A percentile compares a stretch with the other conserved stretches of the same genome.
phyloP scores from a whole-genome alignment of 2,113 vertebrate species.

The Mus pahari region DNA sequence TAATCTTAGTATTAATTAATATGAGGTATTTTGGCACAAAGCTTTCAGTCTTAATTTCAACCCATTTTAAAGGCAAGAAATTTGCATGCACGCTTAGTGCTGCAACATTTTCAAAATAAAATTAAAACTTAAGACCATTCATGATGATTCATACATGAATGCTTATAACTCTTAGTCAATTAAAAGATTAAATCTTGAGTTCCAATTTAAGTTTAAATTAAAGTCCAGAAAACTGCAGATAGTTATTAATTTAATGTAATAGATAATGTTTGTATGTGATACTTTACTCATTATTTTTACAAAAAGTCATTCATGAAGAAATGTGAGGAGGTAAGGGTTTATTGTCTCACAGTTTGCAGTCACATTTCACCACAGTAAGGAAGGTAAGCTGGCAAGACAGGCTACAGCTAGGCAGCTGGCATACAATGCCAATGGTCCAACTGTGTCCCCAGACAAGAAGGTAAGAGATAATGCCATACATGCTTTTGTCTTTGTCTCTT shows the following conservation, averaged over 20 bases:
- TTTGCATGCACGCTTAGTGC: not conserved
- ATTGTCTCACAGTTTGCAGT: not conserved
- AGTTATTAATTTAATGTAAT: not conserved
- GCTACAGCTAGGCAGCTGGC: no score
- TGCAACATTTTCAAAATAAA: not conserved
- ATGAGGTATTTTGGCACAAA: not conserved
- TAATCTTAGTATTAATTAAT: not conserved
- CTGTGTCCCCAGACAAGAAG: not conserved
- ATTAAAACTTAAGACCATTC: not conserved
- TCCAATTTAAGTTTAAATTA: slow-evolving; percentile 36
- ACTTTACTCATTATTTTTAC: not conserved
- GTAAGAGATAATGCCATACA: not conserved
- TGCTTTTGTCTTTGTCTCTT: not conserved
- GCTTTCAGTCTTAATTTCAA: slow-evolving; percentile 29
- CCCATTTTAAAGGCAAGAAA: not conserved
- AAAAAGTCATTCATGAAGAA: not conserved
- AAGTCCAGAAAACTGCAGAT: not conserved
- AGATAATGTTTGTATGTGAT: not conserved
- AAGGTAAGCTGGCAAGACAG: no score
- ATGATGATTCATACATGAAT: slow-evolving; percentile 31
- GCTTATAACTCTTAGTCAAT: not conserved
- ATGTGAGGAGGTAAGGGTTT: not conserved
- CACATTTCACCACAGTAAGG: no score
- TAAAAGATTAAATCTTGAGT: not conserved
- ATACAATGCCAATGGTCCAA: not conserved